Evolutionary conservation across 2,888 invertebrate genomes (phyloP).

Genomic region (Microctonus hyperodae): DNA sequence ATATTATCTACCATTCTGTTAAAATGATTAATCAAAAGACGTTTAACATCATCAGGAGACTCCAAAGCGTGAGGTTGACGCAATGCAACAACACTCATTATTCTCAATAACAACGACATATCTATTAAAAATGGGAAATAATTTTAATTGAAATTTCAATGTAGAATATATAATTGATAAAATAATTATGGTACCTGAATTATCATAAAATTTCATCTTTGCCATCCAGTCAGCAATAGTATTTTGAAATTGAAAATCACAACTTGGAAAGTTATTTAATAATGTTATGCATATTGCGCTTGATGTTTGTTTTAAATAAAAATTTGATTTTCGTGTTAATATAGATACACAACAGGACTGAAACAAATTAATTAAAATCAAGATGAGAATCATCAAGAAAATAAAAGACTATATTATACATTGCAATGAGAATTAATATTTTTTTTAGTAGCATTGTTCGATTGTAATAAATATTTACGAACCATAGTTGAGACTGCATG

Average conservation of each 20-base stretch:
- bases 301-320: conserved; percentile 44
- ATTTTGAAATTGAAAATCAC: conserved; percentile 41
- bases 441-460: too few relatives aligned
- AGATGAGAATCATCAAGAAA: too few relatives aligned
- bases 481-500: conserved; percentile 44
- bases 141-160: background rate
- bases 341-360: conserved; percentile 46
- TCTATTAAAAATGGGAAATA: background rate
- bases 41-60: background rate
- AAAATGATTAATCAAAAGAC: background rate
- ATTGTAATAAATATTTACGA: conserved; percentile 9
- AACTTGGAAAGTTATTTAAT: conserved; percentile 42
- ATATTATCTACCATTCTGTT: conserved; percentile 13
- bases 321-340: conserved; percentile 37
- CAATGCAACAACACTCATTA: conserved; percentile 5
- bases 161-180: background rate
- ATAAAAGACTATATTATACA: too few relatives aligned
- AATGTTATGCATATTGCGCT: conserved; percentile 43
- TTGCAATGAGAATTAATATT: too few relatives aligned
- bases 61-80: conserved; percentile 1
- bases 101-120: conserved; percentile 5
- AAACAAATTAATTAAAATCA: background rate
- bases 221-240: conserved; percentile 36
- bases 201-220: conserved; percentile 29
- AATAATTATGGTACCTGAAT: conserved; percentile 40